phyloP scores from a whole-genome alignment of 1,140 invertebrate species.

The Heterodera carotae region DNA sequence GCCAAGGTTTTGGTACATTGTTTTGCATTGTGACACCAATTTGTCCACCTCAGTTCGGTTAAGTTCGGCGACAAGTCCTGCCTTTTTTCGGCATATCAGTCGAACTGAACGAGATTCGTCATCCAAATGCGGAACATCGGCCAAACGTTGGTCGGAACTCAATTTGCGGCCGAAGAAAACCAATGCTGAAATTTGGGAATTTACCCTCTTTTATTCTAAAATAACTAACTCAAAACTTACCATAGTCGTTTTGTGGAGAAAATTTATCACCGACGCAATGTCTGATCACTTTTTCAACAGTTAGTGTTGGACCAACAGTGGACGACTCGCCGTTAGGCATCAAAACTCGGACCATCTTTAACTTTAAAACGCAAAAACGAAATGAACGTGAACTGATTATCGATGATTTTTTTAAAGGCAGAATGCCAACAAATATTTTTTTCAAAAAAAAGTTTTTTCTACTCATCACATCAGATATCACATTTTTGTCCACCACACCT shows the following conservation, averaged over 20 bases:
- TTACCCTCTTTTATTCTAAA: not conserved
- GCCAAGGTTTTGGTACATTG: slow-evolving; percentile 1
- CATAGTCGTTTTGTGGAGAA: slow-evolving; percentile 4
- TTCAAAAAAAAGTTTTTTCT: slow-evolving; percentile 42
- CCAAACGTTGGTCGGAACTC: slow-evolving; percentile 7
- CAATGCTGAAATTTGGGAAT: slow-evolving; percentile 4
- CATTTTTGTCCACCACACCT: no score
- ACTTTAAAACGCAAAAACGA: no score
- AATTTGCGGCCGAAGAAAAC: slow-evolving; percentile 26
- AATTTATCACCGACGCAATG: not conserved
- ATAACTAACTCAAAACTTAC: slow-evolving; percentile 4
- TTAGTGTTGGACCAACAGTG: not conserved
- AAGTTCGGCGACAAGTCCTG: not conserved
- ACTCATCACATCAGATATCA: no score
- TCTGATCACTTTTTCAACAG: slow-evolving; percentile 6
- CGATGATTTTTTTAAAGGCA: no score
- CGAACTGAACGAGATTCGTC: not conserved
- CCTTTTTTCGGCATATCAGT: not conserved
- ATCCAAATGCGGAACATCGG: slow-evolving; percentile 3
- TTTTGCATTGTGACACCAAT: not conserved
- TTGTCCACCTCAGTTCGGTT: not conserved
- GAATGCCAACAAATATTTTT: no score
- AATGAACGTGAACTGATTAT: no score
- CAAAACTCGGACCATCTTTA: slow-evolving; percentile 2
- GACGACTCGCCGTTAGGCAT: not conserved